A percentile compares a stretch with the other conserved stretches of the same genome.
Conservation (phyloP, 2,113 vertebrate species). For the Calonectris borealis region DNA sequence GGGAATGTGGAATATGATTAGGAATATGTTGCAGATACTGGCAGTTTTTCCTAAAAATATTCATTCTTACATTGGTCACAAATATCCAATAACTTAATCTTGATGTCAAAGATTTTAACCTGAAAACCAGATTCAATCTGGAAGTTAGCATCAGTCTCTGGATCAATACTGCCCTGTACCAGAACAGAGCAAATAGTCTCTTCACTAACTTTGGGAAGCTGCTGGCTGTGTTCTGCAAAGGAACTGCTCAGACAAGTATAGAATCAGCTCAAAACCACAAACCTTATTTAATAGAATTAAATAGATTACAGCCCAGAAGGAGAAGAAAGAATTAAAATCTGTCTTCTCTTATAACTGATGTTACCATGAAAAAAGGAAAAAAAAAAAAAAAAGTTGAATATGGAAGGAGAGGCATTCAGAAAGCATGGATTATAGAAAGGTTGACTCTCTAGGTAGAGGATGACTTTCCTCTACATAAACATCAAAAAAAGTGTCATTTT, state of each 20-base stretch:
- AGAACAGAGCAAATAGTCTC: background rate
- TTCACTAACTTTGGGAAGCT: background rate
- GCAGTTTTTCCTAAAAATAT: background rate
- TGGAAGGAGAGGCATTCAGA: background rate
- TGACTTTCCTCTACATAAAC: background rate
- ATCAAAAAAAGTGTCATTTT: background rate
- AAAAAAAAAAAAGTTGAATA: background rate
- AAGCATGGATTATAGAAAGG: background rate
- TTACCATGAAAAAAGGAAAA: background rate
- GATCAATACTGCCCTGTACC: background rate
- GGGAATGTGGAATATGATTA: background rate
- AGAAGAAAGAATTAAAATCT: background rate
- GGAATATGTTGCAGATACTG: background rate
- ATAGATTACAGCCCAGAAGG: background rate
- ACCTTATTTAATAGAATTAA: background rate
- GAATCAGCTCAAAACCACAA: background rate
- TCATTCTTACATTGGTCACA: background rate
- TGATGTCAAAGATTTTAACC: background rate
- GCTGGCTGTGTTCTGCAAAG: background rate
- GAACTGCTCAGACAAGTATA: background rate
- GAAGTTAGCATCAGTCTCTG: background rate
- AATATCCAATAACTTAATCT: background rate
- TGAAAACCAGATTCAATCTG: background rate
- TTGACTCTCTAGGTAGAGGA: background rate
- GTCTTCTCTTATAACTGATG: background rate